Evolutionary conservation across 2,113 vertebrate species (phyloP).

Genomic region (Monarcha castaneiventris): DNA sequence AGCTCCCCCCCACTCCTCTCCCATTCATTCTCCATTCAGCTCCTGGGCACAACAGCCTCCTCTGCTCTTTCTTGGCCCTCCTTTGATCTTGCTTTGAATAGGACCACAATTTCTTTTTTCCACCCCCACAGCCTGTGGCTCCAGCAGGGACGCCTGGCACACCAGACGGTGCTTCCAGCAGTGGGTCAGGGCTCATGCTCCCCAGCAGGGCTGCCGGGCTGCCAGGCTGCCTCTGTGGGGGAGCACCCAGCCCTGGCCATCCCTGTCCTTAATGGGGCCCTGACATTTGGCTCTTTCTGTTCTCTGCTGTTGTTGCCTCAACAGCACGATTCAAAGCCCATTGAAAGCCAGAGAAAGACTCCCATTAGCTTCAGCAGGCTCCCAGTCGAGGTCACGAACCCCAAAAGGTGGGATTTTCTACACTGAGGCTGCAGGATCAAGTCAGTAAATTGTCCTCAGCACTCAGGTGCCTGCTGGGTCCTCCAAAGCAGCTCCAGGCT

Average conservation of each 20-base stretch:
- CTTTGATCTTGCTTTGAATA: conserved; percentile 48
- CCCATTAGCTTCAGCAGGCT: background rate
- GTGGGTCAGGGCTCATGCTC: background rate
- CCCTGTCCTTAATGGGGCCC: background rate
- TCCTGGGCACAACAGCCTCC: background rate
- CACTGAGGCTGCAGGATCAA: background rate
- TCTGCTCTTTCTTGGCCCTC: conserved; percentile 4
- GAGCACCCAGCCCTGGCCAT: background rate
- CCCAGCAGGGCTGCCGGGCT: background rate
- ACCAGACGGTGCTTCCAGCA: fast-evolving
- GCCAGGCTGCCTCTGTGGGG: background rate
- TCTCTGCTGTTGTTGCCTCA: no score
- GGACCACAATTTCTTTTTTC: background rate
- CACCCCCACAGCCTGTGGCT: background rate
- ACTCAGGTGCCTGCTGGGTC: background rate
- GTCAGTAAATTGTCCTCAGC: background rate
- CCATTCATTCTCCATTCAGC: conserved; percentile 37
- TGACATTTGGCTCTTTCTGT: background rate
- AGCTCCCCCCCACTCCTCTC: background rate
- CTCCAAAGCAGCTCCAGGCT: background rate
- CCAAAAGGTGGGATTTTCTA: background rate
- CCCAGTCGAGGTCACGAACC: fast-evolving
- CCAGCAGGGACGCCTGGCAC: fast-evolving
- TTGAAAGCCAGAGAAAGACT: background rate
- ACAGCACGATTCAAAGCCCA: background rate